Percentiles rank a stretch among this genome's conserved stretches.
phyloP scores from a whole-genome alignment of 2,888 invertebrate species.

The Tuta absoluta region DNA sequence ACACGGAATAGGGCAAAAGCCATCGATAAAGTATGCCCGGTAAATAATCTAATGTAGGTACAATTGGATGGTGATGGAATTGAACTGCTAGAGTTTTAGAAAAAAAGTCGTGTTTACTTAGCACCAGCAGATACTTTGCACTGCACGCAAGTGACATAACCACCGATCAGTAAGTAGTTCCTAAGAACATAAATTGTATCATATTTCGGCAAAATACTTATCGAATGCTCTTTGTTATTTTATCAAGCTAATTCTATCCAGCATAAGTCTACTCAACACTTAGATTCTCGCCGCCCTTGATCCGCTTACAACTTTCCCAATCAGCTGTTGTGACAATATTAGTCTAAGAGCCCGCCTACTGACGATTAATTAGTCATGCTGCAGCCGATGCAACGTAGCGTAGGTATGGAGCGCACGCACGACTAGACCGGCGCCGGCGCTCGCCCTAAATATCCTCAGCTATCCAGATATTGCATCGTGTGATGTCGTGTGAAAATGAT shows the following conservation, averaged over 20 bases:
- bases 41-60: too few species aligned
- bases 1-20: background rate
- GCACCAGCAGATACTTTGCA: too few species aligned
- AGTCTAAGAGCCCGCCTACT: conserved; percentile 8
- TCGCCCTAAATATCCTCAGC: conserved; percentile 34
- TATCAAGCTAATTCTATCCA: too few species aligned
- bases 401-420: conserved; percentile 60
- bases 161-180: too few species aligned
- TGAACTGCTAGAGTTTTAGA: too few species aligned
- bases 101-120: too few species aligned
- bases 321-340: conserved; percentile 20
- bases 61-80: too few species aligned
- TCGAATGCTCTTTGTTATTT: too few species aligned
- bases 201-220: too few species aligned
- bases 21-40: background rate
- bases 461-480: background rate
- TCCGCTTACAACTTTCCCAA: conserved; percentile 16
- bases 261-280: too few species aligned
- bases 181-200: too few species aligned
- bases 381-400: conserved; percentile 42
- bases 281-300: conserved; percentile 20
- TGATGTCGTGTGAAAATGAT: background rate
- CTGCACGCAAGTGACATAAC: too few species aligned
- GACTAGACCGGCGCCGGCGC: conserved; percentile 57
- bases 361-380: conserved; percentile 47